Conservation (phyloP, 1,140 invertebrate species). For the Drosophila parabipectinata region DNA sequence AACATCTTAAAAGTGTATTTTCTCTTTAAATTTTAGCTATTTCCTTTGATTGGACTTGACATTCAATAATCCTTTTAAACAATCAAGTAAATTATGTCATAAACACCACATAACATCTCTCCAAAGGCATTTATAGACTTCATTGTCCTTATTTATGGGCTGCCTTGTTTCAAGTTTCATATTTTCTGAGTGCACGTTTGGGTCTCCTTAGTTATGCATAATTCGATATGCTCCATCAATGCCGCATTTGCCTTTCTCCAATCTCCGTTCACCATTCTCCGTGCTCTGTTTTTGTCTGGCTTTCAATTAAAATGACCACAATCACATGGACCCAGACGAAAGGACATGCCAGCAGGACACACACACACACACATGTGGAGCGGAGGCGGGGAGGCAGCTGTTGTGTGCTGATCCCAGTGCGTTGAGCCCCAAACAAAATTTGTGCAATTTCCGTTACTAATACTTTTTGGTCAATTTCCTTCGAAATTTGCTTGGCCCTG, state of each 20-base stretch:
- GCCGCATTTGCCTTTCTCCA: conserved; percentile 36
- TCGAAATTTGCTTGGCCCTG: conserved; percentile 49
- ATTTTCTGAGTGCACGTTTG: conserved; percentile 22
- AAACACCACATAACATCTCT: not conserved
- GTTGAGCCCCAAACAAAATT: conserved; percentile 55
- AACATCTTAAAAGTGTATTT: not conserved
- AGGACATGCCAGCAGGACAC: not conserved
- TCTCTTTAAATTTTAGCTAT: not conserved
- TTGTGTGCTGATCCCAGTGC: conserved; percentile 20
- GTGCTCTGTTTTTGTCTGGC: conserved; percentile 63
- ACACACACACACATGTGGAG: not conserved
- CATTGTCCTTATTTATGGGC: not conserved
- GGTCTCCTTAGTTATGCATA: conserved; percentile 51
- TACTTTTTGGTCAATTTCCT: conserved; percentile 80
- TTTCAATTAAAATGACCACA: conserved; percentile 77
- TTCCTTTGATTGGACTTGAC: not conserved
- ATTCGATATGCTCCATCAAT: conserved; percentile 77
- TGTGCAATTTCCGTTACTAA: conserved; percentile 81
- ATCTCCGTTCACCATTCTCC: conserved; percentile 11
- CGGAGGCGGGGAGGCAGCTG: not conserved
- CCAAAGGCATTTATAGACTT: not conserved
- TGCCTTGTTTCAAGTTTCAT: not conserved
- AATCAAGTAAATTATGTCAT: conserved; percentile 1
- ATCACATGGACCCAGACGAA: conserved; percentile 24
- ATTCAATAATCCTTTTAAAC: not conserved